Percentiles rank a stretch among this genome's conserved stretches.
Conservation (phyloP, 2,797 vertebrate genomes). For the Argya squamiceps region DNA sequence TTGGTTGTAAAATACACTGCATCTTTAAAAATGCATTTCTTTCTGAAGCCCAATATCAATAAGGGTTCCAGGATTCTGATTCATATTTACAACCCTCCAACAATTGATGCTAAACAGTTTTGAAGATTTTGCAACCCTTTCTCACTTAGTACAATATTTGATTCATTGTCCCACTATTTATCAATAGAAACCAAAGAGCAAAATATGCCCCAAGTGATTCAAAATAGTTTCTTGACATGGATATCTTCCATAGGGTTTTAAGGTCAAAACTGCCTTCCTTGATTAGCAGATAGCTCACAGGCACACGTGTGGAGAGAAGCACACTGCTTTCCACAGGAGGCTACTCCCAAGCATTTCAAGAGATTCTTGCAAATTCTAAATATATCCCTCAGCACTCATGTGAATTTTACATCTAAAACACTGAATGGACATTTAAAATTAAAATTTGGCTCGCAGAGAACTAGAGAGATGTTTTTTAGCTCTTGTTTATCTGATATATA, state of each 20-base stretch:
- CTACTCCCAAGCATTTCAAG: neutral
- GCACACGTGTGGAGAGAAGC: neutral
- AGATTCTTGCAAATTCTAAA: neutral
- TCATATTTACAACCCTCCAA: neutral
- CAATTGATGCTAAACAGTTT: neutral
- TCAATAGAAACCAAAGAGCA: neutral
- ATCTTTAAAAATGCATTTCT: neutral
- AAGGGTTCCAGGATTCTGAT: neutral
- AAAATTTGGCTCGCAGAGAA: neutral
- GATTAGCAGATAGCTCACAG: neutral
- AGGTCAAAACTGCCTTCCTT: neutral
- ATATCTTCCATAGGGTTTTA: neutral
- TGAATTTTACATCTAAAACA: neutral
- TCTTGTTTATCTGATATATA: neutral
- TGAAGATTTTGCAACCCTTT: neutral
- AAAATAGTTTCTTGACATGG: neutral
- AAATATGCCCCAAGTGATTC: neutral
- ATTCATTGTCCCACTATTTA: neutral
- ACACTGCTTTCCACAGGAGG: neutral
- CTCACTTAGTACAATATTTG: neutral
- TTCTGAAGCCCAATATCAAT: neutral
- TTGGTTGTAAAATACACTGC: neutral
- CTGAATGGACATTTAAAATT: neutral
- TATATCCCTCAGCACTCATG: neutral
- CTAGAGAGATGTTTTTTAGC: neutral